phyloP scores from a whole-genome alignment of 1,140 invertebrate species.

The Parasteatoda tepidariorum region DNA sequence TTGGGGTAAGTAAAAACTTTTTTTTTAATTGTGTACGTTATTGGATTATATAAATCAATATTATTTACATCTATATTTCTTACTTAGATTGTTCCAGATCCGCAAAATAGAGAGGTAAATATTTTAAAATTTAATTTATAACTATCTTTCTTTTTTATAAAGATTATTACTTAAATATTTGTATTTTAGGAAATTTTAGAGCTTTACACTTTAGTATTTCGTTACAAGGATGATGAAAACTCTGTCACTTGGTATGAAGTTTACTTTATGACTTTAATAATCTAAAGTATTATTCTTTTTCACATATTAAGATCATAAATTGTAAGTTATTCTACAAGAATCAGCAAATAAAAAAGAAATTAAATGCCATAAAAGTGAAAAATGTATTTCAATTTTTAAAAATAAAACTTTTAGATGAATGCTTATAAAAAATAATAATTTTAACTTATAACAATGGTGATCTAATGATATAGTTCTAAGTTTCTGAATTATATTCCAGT shows the following conservation, averaged over 20 bases:
- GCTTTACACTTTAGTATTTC: conserved; percentile 27
- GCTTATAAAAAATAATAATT: neutral
- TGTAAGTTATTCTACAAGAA: too few relatives aligned
- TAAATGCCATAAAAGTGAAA: too few relatives aligned
- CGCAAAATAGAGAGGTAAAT: conserved; percentile 33
- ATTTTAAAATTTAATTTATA: neutral
- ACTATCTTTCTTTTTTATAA: too few relatives aligned
- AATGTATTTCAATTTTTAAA: neutral
- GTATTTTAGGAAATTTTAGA: conserved; percentile 40
- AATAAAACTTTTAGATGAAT: neutral
- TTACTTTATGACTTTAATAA: too few relatives aligned
- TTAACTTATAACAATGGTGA: too few relatives aligned
- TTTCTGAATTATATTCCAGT: too few relatives aligned
- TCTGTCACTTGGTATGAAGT: conserved; percentile 25
- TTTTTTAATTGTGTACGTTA: neutral
- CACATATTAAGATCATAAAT: too few relatives aligned
- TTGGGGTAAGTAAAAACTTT: conserved; percentile 34
- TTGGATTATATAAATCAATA: neutral
- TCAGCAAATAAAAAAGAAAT: too few relatives aligned
- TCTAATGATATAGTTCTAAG: too few relatives aligned
- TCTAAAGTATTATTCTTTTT: too few relatives aligned
- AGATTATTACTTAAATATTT: neutral
- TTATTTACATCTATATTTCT: neutral
- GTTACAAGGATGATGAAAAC: conserved; percentile 26
- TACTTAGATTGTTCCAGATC: conserved; percentile 14